Conservation (phyloP, 1,140 invertebrate species). For the Drosophila rhopaloa region DNA sequence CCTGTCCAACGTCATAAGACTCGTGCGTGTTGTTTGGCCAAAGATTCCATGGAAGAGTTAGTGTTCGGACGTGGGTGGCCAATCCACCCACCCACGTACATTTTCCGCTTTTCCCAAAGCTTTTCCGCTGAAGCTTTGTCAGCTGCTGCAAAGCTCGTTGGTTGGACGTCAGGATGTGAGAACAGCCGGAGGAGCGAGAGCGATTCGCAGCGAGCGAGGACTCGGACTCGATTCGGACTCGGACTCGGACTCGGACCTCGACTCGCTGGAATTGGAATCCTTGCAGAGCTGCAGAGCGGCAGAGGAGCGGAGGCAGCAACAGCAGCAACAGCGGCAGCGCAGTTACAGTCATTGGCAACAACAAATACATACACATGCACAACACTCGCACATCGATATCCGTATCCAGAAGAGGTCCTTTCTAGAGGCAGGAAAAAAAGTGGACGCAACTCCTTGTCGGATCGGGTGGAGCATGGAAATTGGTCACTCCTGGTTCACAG, state of each 20-base stretch:
- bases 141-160: slow-evolving; percentile 12
- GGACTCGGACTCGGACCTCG: too few species aligned
- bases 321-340: slow-evolving; percentile 52
- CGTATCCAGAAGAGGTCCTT: slow-evolving; percentile 20
- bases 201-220: neutral
- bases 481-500: neutral
- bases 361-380: slow-evolving; percentile 43
- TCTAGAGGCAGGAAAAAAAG: slow-evolving; percentile 9
- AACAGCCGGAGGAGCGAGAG: slow-evolving; percentile 9
- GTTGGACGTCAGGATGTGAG: slow-evolving; percentile 1
- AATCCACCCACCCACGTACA: slow-evolving; percentile 1
- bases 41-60: slow-evolving; percentile 3
- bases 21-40: neutral
- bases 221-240: slow-evolving; percentile 5
- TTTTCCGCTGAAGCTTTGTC: slow-evolving; percentile 12
- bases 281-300: slow-evolving; percentile 8
- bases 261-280: slow-evolving; percentile 8
- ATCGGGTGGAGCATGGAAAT: slow-evolving; percentile 7
- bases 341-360: slow-evolving; percentile 37
- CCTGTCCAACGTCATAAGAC: slow-evolving; percentile 3
- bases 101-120: neutral
- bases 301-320: slow-evolving; percentile 13
- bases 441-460: neutral
- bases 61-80: slow-evolving; percentile 10
- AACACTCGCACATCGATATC: slow-evolving; percentile 18